These are phyloP conservation scores for Melospiza melodia DNA, from an alignment of 2,113 vertebrate genomes.

Conservation along the genomic window DNA sequence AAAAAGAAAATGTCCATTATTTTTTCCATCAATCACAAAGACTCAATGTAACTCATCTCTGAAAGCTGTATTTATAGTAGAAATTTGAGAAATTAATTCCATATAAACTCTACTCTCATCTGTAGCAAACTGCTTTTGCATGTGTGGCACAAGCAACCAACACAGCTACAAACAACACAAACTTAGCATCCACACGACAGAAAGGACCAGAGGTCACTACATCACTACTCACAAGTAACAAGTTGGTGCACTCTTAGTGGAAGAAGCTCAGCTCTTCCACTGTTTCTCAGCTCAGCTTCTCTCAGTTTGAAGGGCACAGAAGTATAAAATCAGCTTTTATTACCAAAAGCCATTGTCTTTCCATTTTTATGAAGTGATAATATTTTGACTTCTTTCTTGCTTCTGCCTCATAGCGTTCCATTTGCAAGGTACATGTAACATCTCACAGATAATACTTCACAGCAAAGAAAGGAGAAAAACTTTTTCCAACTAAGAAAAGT, in stretches of 20 bases:
- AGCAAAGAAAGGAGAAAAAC: neutral
- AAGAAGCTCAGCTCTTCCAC: too few species aligned
- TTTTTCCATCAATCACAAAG: neutral
- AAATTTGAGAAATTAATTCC: neutral
- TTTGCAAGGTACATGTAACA: neutral
- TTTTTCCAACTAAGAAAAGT: neutral
- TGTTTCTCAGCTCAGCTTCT: neutral
- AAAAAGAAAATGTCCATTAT: neutral
- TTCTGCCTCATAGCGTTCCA: neutral
- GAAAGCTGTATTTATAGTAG: neutral
- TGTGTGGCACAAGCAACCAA: neutral
- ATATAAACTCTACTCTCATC: neutral
- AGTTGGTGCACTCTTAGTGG: neutral
- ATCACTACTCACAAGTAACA: neutral
- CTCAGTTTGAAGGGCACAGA: neutral
- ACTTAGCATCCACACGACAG: neutral
- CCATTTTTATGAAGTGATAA: neutral
- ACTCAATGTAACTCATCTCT: neutral
- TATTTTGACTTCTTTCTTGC: neutral
- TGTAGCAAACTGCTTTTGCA: neutral
- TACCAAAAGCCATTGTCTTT: neutral
- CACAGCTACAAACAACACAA: neutral
- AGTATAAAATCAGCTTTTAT: neutral
- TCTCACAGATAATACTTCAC: neutral
- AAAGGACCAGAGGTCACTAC: neutral